Percentiles rank a stretch among this genome's conserved stretches.
Conservation (phyloP, 1,140 invertebrate genomes). For the Heliothis virescens region DNA sequence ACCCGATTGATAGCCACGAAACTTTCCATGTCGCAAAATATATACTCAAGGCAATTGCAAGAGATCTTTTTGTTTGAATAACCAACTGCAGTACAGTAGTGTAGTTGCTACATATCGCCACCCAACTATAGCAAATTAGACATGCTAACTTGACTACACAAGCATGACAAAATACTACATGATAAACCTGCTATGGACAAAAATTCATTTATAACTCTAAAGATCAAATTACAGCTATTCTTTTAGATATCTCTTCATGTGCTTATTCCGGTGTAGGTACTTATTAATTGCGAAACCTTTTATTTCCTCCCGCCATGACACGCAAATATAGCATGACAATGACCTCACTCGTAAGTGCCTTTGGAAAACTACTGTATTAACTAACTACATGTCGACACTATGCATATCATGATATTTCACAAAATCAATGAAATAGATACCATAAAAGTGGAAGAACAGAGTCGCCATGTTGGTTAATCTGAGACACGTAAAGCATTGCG, state of each 20-base stretch:
- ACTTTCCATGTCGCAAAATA: constrained; percentile 37
- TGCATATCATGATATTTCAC: constrained; percentile 33
- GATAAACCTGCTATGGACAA: constrained; percentile 8
- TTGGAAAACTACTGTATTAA: constrained; percentile 58
- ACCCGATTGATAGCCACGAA: constrained; percentile 3
- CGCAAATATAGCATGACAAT: constrained; percentile 68
- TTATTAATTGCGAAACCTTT: constrained; percentile 54
- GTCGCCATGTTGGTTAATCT: constrained; percentile 84
- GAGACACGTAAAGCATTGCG: constrained; percentile 80
- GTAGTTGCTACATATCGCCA: constrained; percentile 23
- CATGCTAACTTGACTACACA: constrained; percentile 42
- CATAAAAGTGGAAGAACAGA: constrained; percentile 65
- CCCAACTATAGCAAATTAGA: constrained; percentile 41
- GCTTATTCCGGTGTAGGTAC: constrained; percentile 20
- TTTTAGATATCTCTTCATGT: constrained; percentile 15
- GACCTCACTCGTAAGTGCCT: constrained; percentile 59
- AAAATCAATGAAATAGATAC: constrained; percentile 71
- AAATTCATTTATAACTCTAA: neutral
- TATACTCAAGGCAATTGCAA: constrained; percentile 12
- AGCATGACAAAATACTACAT: constrained; percentile 42
- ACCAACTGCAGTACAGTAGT: constrained; percentile 4
- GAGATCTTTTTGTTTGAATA: constrained; percentile 35
- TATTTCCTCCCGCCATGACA: constrained; percentile 66
- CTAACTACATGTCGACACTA: constrained; percentile 9
- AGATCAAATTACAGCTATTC: constrained; percentile 13